A percentile compares a stretch with the other conserved stretches of the same genome.
phyloP scores from a whole-genome alignment of 2,797 vertebrate species.

The Hydrolagus colliei region DNA sequence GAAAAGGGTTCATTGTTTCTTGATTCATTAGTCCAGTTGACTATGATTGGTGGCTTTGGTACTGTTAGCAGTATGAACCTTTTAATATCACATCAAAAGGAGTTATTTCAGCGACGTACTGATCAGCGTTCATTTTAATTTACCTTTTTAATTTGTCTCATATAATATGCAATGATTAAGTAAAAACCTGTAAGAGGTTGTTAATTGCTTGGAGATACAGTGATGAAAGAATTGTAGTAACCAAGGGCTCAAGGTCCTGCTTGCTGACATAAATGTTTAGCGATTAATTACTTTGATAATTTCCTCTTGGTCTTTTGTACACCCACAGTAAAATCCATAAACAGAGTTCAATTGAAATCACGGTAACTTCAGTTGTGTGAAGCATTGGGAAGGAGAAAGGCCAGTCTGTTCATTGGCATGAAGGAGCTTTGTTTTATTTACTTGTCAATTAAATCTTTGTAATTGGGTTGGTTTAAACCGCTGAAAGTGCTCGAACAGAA shows the following conservation, averaged over 20 bases:
- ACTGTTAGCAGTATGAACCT: neutral
- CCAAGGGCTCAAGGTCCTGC: neutral
- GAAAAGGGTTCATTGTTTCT: neutral
- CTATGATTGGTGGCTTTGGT: neutral
- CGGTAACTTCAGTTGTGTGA: neutral
- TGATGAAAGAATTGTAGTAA: constrained; percentile 11
- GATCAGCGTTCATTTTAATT: neutral
- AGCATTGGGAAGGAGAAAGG: neutral
- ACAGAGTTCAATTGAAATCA: neutral
- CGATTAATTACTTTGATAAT: constrained; percentile 8
- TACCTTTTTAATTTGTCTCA: neutral
- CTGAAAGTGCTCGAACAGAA: neutral
- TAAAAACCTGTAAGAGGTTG: constrained; percentile 5
- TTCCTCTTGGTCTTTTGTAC: neutral
- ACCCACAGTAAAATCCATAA: constrained; percentile 5
- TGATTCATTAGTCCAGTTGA: neutral
- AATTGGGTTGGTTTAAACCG: neutral
- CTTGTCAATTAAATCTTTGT: neutral
- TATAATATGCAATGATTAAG: neutral
- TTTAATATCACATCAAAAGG: neutral
- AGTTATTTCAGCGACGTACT: neutral
- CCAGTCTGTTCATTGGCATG: neutral
- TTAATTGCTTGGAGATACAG: neutral
- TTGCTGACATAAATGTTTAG: neutral
- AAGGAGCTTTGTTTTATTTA: neutral